Base-by-base conservation (phyloP, 2,888 invertebrate species). In the Stenotaenia linearis region DNA sequence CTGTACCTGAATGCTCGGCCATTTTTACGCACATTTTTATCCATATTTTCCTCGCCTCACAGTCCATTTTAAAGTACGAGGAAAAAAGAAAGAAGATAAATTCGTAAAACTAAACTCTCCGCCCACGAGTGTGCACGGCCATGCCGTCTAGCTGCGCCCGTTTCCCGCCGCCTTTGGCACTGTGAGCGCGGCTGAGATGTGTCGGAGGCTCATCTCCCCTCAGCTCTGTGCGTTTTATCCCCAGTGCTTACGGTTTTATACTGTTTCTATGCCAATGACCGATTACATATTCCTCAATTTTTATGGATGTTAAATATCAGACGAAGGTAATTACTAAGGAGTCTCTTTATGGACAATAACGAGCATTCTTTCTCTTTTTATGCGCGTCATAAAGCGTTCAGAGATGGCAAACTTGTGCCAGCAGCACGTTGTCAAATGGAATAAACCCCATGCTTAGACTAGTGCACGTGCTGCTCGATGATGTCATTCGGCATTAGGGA, bases 271-370 rank as follows among this genome's bases (percentile, higher is more conserved):
- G 78, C 32, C 78, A 50, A 50, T 78, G 50, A 45, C 78, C 78
- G 78, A 78, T 28, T 78, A 37, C 78, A 56, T 78, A 78, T 78
- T 78, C 78, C 78, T 78, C 78, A 78, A 78, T 45, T 32, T 78
- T 78, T 78, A 78, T 78, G 78, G 78, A 78, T 50, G 45, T 78
- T 78, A 78, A 78, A 78, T 78, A 78, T 78, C 78, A 78, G 45
- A 78, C 78, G 78, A 50, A 25, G 45, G 78, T 78, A 78, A 78
- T 78, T 78, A 78, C 56, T 23, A 28, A 78, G 78, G 45, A 78
- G 28, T 78, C 78, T 12, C 78, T 78, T 78, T 78, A 78, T 78
- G 78, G 78, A 78, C 78, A 50, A 78, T 78, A 78, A 78, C 78
- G 23, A 78, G 78, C 78, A 78, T 78, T 78, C 78, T 78, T 78